Evolutionary conservation across 2,113 vertebrate species (phyloP).

Genomic region (Fulmarus glacialis): DNA sequence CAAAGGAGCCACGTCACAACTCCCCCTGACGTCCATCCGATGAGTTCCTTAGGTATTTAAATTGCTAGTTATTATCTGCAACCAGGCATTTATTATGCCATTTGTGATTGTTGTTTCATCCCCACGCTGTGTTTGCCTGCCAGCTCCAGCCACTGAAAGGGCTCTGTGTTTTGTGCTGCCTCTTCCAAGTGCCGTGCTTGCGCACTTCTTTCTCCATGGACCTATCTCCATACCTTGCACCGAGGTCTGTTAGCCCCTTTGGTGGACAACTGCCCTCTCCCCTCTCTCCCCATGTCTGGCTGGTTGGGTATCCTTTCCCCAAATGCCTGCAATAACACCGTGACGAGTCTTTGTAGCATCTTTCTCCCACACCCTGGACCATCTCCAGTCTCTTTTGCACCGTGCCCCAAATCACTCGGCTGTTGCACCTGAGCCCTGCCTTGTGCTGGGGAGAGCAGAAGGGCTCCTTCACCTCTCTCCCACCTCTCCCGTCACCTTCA

Average conservation of each 20-base stretch:
- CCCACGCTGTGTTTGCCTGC: neutral
- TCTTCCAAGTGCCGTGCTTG: neutral
- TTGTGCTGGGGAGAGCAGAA: neutral
- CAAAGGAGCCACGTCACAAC: neutral
- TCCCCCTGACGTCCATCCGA: neutral
- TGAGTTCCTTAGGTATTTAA: neutral
- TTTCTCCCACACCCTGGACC: neutral
- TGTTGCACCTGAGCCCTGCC: neutral
- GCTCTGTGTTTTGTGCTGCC: neutral
- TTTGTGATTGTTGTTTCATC: neutral
- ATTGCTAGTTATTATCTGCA: neutral
- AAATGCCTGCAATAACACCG: fast-evolving
- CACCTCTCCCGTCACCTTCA: neutral
- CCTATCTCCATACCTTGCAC: neutral
- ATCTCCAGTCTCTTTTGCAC: neutral
- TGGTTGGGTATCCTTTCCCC: neutral
- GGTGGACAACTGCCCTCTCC: neutral
- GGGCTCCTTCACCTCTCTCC: neutral
- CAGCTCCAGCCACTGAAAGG: neutral
- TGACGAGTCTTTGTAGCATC: neutral
- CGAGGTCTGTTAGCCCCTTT: neutral
- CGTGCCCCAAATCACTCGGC: fast-evolving
- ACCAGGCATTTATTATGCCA: neutral
- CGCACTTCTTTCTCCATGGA: neutral
- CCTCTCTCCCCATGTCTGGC: no score